Evolutionary conservation across 92 coral and sea anemone species (phyloP), one percentile per base, ranked within the genome.

Genomic region (Phenganax stokvisi): DNA sequence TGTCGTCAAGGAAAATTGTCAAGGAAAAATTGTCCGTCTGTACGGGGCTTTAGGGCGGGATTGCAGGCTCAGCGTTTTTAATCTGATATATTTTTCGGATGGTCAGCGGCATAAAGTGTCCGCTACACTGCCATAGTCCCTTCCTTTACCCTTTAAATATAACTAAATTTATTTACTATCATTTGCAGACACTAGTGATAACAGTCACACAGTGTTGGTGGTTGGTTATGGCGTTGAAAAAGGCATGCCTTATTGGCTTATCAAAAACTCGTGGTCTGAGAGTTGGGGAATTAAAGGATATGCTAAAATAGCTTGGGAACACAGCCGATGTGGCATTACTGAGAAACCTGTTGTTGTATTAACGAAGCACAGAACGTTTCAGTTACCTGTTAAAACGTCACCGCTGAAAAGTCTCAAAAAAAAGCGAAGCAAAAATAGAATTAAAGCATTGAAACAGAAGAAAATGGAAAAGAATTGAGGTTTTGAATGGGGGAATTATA

Each of bases 141-240:
- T 59, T 13, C 3, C 65, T 59, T 59, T 59, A 13, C 27, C 16
- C 2, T 3, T 25, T 13, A 6, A 59, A 59, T 59, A 59, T 1
- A 13, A 3, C 65, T 25, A 1, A 59, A 1, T 59, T 25, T 59
- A 6, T 59, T 25, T 59, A 13, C n/a, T 59, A 13, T 59, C 25
- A 13, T 13, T 59, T 60, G 10, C 88, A 94, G 98, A 90, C 82
- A 88, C 84, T 88, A 88, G 93, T 56, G 89, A 93, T n/a, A 90
- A 93, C 37, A 90, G 87, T 47, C 98, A 94, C 85, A 88, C 98
- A 13, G 96, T 92, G 63, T 84, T 94, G 10, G 98, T 94, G 8
- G 92, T 94, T 27, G 98, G 98, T 16, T 94, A 94, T 80, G 98
- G 98, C n/a, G 76, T 87, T 29, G 98, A 94, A 85, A 88, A 89